Percentiles rank a stretch among this genome's conserved stretches.
Evolutionary conservation across 2,888 invertebrate genomes (phyloP).

Genomic region (Reticulitermes lucifugus): DNA sequence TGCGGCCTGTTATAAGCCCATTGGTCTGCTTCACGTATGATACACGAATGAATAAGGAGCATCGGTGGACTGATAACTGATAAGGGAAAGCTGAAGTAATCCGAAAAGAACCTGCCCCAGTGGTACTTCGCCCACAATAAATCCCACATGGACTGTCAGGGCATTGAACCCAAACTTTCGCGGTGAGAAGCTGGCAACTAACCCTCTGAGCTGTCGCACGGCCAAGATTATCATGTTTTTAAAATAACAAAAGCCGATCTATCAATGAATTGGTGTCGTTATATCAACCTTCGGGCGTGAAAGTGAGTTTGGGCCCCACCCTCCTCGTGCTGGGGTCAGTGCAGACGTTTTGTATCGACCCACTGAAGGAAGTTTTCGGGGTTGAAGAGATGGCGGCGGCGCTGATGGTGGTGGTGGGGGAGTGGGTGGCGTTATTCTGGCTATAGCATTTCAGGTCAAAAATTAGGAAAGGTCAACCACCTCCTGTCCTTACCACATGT

Average conservation of each 20-base stretch:
- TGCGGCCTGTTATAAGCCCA: too few relatives aligned
- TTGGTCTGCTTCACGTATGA: too few relatives aligned
- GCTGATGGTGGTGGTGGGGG: not conserved
- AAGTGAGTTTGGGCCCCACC: constrained; percentile 20
- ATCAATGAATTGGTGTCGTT: not conserved
- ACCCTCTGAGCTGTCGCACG: too few relatives aligned
- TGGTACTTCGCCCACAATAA: too few relatives aligned
- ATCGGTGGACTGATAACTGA: too few relatives aligned
- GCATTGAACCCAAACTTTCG: too few relatives aligned
- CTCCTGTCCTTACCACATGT: not conserved
- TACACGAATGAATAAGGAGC: too few relatives aligned
- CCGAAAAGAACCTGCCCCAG: too few relatives aligned
- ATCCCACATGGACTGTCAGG: too few relatives aligned
- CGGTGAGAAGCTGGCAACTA: too few relatives aligned
- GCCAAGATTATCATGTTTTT: not conserved
- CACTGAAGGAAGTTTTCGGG: constrained; percentile 40
- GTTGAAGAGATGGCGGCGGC: constrained; percentile 2
- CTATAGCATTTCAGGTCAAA: not conserved
- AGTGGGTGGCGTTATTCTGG: not conserved
- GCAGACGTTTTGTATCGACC: constrained; percentile 43
- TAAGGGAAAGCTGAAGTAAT: too few relatives aligned
- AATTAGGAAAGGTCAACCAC: not conserved
- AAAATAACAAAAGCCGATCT: not conserved
- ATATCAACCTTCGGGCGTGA: not conserved
- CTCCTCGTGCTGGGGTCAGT: not conserved